These are phyloP conservation scores for Armadillidium nasatum DNA, from an alignment of 1,140 invertebrate genomes.

Conservation along the genomic window DNA sequence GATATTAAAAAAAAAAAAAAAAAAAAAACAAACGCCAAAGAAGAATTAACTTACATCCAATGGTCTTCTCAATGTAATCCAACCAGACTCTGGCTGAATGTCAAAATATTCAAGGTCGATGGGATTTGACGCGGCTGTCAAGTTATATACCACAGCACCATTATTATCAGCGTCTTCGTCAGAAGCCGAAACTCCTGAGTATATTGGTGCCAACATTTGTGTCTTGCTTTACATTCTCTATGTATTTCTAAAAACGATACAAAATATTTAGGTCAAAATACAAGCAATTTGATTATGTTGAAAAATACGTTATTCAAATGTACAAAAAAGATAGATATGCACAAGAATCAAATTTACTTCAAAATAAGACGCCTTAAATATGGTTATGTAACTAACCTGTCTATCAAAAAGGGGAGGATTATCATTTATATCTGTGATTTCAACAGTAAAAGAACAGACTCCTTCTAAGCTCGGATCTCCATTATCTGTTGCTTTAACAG, in stretches of 20 bases:
- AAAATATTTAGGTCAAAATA: neutral
- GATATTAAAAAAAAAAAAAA: neutral
- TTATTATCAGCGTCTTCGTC: conserved; percentile 95
- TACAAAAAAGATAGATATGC: too few relatives aligned
- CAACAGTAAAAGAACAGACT: conserved; percentile 91
- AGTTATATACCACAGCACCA: conserved; percentile 62
- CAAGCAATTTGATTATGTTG: too few relatives aligned
- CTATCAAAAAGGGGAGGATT: conserved; percentile 90
- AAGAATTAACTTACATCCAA: conserved; percentile 78
- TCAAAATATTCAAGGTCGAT: conserved; percentile 88
- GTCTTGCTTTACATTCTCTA: conserved; percentile 91
- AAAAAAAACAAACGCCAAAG: too few relatives aligned
- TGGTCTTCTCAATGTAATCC: conserved; percentile 79
- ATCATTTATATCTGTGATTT: conserved; percentile 90
- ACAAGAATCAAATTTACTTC: too few relatives aligned
- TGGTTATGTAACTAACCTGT: conserved; percentile 79
- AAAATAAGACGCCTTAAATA: too few relatives aligned
- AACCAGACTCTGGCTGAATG: conserved; percentile 90
- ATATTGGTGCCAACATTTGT: conserved; percentile 92
- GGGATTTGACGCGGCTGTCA: conserved; percentile 77
- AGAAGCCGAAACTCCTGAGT: conserved; percentile 84
- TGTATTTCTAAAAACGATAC: conserved; percentile 24
- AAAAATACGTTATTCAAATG: too few relatives aligned
- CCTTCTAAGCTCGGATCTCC: conserved; percentile 91
- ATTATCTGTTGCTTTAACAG: conserved; percentile 91